Conservation (phyloP, 2,797 vertebrate species). For the Adelosebastes latens region DNA sequence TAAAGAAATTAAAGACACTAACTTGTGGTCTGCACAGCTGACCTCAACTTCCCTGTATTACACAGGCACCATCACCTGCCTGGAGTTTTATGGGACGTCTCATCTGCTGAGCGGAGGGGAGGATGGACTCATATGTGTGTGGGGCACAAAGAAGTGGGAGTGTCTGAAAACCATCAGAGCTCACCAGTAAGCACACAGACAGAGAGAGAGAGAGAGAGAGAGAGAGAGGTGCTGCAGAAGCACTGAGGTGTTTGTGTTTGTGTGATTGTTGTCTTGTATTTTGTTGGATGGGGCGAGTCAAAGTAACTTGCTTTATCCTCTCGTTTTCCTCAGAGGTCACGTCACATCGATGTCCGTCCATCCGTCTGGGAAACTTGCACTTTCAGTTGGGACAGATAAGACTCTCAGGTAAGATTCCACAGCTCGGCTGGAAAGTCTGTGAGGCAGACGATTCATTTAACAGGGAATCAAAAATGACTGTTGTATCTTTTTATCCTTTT, state of each 20-base stretch:
- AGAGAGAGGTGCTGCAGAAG: not conserved
- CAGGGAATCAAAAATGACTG: accelerated
- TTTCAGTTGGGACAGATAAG: constrained; percentile 97
- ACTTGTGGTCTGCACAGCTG: not conserved
- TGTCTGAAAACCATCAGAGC: constrained; percentile 94
- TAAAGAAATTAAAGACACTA: not conserved
- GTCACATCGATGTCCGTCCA: constrained; percentile 94
- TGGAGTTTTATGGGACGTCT: constrained; percentile 90
- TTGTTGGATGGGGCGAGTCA: not conserved
- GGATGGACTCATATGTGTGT: constrained; percentile 95
- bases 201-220: not conserved
- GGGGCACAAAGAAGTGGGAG: constrained; percentile 96
- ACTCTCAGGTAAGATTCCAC: constrained; percentile 87
- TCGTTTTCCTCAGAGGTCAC: constrained; percentile 83
- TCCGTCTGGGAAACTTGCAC: constrained; percentile 94
- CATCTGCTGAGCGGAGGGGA: constrained; percentile 95
- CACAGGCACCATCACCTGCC: constrained; percentile 87
- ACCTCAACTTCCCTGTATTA: not conserved
- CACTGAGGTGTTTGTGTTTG: not conserved
- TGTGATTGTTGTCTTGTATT: not conserved
- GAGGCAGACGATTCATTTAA: accelerated
- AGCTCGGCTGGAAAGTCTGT: not conserved
- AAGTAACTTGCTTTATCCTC: not conserved
- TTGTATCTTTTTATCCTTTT: not conserved
- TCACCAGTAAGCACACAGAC: constrained; percentile 86